Conservation (phyloP, 2,888 invertebrate species). For the Cheilosia impressa region DNA sequence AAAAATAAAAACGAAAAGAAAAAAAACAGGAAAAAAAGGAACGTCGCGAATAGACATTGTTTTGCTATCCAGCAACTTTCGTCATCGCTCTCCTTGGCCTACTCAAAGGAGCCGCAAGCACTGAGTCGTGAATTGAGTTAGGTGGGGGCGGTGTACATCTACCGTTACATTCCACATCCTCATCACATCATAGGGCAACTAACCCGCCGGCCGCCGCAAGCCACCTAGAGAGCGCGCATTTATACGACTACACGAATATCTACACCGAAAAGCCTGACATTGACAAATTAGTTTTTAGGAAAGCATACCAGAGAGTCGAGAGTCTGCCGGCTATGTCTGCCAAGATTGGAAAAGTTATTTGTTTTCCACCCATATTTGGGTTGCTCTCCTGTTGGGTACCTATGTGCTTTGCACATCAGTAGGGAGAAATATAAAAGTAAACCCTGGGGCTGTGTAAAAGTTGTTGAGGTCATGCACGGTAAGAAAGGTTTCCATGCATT, state of each 20-base stretch:
- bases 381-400: neutral
- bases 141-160: neutral
- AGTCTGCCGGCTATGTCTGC: conserved; percentile 37
- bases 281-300: conserved; percentile 64
- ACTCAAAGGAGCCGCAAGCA: conserved; percentile 47
- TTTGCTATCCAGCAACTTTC: conserved; percentile 41
- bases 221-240: conserved; percentile 5
- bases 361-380: conserved; percentile 15
- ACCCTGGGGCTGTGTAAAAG: conserved; percentile 30
- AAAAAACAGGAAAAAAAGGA: neutral
- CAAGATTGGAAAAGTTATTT: conserved; percentile 53
- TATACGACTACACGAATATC: neutral
- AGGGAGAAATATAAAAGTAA: conserved; percentile 11
- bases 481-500: conserved; percentile 51
- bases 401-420: neutral
- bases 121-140: conserved; percentile 29
- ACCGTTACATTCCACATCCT: too few relatives aligned
- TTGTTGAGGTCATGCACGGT: conserved; percentile 50
- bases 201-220: conserved; percentile 33
- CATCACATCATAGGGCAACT: conserved; percentile 14
- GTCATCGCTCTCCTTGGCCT: conserved; percentile 62
- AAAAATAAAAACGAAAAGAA: neutral
- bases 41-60: conserved; percentile 19
- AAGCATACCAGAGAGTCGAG: conserved; percentile 25
- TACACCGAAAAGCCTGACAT: conserved; percentile 56